phyloP scores from a whole-genome alignment of 2,113 vertebrate species.

The Brachyhypopomus gauderio region DNA sequence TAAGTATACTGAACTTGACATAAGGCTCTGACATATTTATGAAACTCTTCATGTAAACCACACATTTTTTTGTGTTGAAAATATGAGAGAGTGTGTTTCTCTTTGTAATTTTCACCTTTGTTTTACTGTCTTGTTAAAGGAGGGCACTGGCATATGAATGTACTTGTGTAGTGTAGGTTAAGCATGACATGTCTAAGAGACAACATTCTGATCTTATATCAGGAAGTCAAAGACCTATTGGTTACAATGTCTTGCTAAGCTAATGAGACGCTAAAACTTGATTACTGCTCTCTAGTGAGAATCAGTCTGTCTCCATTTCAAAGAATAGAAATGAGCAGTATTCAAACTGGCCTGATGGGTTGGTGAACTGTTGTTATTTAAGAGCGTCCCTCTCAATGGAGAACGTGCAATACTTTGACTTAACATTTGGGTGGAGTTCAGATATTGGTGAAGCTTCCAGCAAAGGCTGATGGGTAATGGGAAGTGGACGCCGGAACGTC shows the following conservation, averaged over 20 bases:
- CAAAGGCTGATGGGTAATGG: slow-evolving; percentile 52
- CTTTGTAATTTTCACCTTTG: slow-evolving; percentile 36
- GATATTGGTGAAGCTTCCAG: slow-evolving; percentile 44
- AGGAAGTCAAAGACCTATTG: slow-evolving; percentile 19
- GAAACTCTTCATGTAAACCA: slow-evolving; percentile 13
- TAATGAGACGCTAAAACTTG: not conserved
- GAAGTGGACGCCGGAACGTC: slow-evolving; percentile 59
- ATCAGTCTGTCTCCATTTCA: slow-evolving; percentile 30
- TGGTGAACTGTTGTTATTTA: slow-evolving; percentile 25
- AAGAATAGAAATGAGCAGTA: slow-evolving; percentile 13
- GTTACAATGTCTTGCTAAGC: slow-evolving; percentile 14
- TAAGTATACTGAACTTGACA: slow-evolving; percentile 19
- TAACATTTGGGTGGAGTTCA: slow-evolving; percentile 43
- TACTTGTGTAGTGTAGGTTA: slow-evolving; percentile 41
- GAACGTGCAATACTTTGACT: slow-evolving; percentile 66
- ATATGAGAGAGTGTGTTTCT: slow-evolving; percentile 22
- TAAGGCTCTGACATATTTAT: slow-evolving; percentile 29
- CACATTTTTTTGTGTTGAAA: not conserved
- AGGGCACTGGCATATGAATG: slow-evolving; percentile 56
- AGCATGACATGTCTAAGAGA: slow-evolving; percentile 31
- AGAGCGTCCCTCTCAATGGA: slow-evolving; percentile 39
- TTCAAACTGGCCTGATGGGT: slow-evolving; percentile 25
- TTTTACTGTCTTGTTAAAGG: slow-evolving; percentile 43
- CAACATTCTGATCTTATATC: slow-evolving; percentile 27
- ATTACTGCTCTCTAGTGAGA: slow-evolving; percentile 31